Percentiles rank a stretch among this genome's conserved stretches.
Conservation (phyloP, 2,113 vertebrate genomes). For the Cyprinodon tularosa region DNA sequence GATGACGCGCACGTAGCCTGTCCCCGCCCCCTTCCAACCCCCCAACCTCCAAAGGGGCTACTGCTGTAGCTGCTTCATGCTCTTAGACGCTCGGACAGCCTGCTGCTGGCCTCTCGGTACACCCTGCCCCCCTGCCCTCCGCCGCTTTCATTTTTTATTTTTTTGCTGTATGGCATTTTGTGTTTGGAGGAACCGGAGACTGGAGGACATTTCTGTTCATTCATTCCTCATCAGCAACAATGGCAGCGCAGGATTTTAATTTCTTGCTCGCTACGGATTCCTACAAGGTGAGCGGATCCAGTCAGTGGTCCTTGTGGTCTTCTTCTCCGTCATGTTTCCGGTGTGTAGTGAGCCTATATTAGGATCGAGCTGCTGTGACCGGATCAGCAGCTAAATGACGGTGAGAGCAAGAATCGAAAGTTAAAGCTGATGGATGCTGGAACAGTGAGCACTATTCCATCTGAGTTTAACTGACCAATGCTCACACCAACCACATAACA, state of each 20-base stretch:
- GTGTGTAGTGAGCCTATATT: background rate
- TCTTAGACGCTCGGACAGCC: too few relatives aligned
- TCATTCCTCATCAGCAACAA: conserved; percentile 57
- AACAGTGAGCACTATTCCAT: too few relatives aligned
- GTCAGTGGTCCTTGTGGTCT: background rate
- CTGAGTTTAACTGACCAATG: too few relatives aligned
- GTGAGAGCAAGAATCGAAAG: background rate
- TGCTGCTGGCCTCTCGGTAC: background rate
- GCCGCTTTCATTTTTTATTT: background rate
- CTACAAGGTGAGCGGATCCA: conserved; percentile 74
- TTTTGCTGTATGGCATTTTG: background rate
- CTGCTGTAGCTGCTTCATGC: accelerated
- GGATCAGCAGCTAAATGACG: background rate
- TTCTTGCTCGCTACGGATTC: conserved; percentile 80
- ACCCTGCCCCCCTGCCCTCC: background rate
- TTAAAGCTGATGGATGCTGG: background rate
- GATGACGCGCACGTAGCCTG: conserved; percentile 22
- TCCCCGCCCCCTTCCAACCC: conserved; percentile 19
- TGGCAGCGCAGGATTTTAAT: conserved; percentile 80
- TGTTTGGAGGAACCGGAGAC: background rate
- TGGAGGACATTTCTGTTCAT: conserved; percentile 18
- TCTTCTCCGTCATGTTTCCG: background rate
- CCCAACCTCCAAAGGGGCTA: background rate
- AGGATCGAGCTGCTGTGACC: too few relatives aligned
- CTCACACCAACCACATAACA: too few relatives aligned